phyloP scores from a whole-genome alignment of 2,113 vertebrate genomes.

The Carassius auratus region DNA sequence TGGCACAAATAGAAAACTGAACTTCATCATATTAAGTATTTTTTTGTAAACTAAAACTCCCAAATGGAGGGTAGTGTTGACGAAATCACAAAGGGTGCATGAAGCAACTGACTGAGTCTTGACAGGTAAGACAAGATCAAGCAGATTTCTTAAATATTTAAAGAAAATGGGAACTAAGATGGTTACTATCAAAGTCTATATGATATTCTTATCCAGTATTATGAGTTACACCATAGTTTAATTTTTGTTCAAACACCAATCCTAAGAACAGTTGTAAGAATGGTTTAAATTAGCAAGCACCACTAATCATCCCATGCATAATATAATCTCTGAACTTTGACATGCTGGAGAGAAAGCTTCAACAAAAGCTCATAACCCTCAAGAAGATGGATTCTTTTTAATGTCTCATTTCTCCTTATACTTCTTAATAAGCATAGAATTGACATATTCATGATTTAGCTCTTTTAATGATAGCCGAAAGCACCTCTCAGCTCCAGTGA shows the following conservation, averaged over 20 bases:
- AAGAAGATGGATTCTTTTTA: neutral
- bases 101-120: neutral
- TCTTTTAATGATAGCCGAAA: slow-evolving; percentile 22
- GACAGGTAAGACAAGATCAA: neutral
- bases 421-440: slow-evolving; percentile 13
- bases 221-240: neutral
- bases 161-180: neutral
- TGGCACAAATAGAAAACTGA: neutral
- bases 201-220: neutral
- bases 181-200: neutral
- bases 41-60: slow-evolving; percentile 13
- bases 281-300: neutral
- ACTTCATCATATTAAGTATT: slow-evolving; percentile 3
- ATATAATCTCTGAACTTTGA: neutral
- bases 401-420: slow-evolving; percentile 7
- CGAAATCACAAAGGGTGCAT: neutral
- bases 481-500: slow-evolving; percentile 15
- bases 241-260: neutral
- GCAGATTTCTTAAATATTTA: neutral
- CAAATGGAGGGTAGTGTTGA: neutral
- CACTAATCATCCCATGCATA: neutral
- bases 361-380: neutral
- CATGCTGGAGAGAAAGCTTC: neutral
- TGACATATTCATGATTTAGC: slow-evolving; percentile 32
- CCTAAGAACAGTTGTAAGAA: neutral